Percentiles rank a stretch among this genome's conserved stretches.
phyloP scores from a whole-genome alignment of 2,113 vertebrate species.

The Chunga burmeisteri region DNA sequence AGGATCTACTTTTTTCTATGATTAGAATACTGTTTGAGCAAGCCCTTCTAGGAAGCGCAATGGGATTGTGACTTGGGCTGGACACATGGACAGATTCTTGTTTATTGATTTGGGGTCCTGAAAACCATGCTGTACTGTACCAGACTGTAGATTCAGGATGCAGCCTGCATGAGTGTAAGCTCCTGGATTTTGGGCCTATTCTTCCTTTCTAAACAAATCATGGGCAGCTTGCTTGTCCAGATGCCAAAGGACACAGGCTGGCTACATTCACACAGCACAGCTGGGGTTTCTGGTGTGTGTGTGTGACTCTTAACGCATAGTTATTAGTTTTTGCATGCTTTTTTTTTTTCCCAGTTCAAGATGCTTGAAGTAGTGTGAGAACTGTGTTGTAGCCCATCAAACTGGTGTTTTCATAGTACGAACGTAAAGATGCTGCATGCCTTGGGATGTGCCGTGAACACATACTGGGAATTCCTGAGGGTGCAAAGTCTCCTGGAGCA shows the following conservation, averaged over 20 bases:
- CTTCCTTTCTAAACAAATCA: not conserved
- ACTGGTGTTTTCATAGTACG: not conserved
- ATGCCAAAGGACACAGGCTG: not conserved
- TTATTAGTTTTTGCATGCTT: not conserved
- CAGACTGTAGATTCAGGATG: not conserved
- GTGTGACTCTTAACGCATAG: not conserved
- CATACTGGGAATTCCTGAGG: not conserved
- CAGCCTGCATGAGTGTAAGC: not conserved
- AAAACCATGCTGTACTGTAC: not conserved
- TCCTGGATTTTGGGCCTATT: not conserved
- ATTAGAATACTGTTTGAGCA: not conserved
- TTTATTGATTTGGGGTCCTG: not conserved
- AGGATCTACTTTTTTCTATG: not conserved
- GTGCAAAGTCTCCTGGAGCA: not conserved
- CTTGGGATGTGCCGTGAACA: not conserved
- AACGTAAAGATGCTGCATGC: not conserved
- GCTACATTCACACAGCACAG: not conserved
- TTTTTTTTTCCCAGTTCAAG: not conserved
- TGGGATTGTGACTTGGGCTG: not conserved
- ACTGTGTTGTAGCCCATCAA: not conserved
- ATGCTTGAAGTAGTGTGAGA: not conserved
- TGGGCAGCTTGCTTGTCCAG: not conserved
- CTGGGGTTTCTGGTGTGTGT: not conserved
- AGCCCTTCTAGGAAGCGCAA: not conserved
- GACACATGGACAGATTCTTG: not conserved